Conservation (phyloP, 2,113 vertebrate species). For the Anolis sagrei region DNA sequence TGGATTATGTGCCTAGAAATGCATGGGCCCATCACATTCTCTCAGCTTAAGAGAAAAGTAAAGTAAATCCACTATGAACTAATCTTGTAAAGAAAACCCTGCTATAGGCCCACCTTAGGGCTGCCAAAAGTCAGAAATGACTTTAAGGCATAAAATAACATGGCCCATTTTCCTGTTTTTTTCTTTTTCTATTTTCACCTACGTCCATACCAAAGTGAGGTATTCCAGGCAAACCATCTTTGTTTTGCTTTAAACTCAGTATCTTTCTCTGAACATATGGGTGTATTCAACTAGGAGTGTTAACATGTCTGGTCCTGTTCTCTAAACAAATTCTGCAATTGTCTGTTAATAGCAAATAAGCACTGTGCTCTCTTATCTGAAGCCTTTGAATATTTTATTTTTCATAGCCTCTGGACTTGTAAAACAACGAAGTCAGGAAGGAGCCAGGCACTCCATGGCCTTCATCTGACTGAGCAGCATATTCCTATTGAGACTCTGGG, state of each 20-base stretch:
- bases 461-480: background rate
- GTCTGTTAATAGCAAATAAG: no score
- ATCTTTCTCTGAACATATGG: background rate
- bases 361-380: no score
- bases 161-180: background rate
- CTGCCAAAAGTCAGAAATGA: no score
- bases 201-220: background rate
- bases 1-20: no score
- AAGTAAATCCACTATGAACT: no score
- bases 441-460: background rate
- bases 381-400: background rate
- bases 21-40: no score
- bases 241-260: background rate
- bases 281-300: background rate
- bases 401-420: background rate
- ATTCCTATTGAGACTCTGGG: background rate
- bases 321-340: background rate
- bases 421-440: background rate
- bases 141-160: no score
- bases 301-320: background rate
- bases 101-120: no score
- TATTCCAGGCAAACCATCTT: background rate
- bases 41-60: no score
- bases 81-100: no score
- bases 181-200: background rate